Base-by-base conservation (phyloP, 2,888 invertebrate species). In the Sinhomidia bicolor region DNA sequence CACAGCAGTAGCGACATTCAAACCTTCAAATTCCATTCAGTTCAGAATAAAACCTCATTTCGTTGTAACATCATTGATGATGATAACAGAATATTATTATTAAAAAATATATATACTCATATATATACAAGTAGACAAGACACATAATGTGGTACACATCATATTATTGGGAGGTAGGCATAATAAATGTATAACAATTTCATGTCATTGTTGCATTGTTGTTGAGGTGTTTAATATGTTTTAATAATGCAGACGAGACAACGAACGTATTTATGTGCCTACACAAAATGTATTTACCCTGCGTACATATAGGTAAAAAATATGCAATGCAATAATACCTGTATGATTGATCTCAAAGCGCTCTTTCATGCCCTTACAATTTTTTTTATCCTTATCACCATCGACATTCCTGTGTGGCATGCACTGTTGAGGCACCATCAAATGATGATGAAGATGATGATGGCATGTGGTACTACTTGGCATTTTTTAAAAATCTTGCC, bases 11-110 rank as follows among this genome's bases (percentile, higher is more conserved):
- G 89, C 68, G 81, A 81, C 81, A 83, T 81, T 65, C 62, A 62
- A 85, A 65, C 89, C 89, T 89, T 89, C 89, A 85, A 85, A 89
- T 89, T 89, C 89, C 89, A 89, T 81, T 89, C 89, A 79, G 79
- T 89, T 80, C 62, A 62, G 78, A 65, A 74, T 84, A 84, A 84
- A 71, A 84, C 57, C 74, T 82, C 51, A 82, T 71, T 82, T 82
- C 44, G 51, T 14, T 76, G 44, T 76, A 71, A 20, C 65, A 32
- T 44, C 26, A 44, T 14, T 44, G 65, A 65, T 29, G 76, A 51
- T 76, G 51, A 74, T 74, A 74, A 74, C 65, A 65, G 4, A 68
- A 74, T 3, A 29, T 47, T n/a, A n/a, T n/a, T n/a, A n/a, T n/a
- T n/a, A n/a, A n/a, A 29, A 74, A 36, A 44, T 36, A 36, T 36